phyloP scores from a whole-genome alignment of 2,797 vertebrate genomes.

The Glyptemys insculpta region DNA sequence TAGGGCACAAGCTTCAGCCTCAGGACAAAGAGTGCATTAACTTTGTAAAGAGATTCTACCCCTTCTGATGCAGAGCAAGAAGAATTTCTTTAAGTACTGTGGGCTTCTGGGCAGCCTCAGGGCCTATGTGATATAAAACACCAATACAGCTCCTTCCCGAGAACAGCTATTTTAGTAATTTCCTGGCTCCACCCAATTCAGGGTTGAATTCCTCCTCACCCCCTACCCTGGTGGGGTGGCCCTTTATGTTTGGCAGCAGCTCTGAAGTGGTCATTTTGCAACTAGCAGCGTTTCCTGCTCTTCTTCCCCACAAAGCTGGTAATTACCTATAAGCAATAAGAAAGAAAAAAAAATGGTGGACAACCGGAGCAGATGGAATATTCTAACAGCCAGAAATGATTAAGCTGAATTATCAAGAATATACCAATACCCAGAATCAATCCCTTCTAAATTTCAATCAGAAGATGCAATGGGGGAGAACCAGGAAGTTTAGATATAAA shows the following conservation, averaged over 20 bases:
- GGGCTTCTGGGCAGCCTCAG: neutral
- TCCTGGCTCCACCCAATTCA: neutral
- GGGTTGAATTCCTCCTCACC: neutral
- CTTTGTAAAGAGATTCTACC: neutral
- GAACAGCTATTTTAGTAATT: neutral
- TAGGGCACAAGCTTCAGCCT: neutral
- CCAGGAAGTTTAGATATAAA: neutral
- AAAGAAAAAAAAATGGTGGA: neutral
- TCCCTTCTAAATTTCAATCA: neutral
- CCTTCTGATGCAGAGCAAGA: neutral
- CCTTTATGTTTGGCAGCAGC: neutral
- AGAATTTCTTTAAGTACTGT: neutral
- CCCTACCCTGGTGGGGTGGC: neutral
- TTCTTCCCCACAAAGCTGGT: neutral
- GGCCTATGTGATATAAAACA: neutral
- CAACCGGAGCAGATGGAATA: rapidly evolving
- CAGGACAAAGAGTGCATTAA: neutral
- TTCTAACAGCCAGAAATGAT: neutral
- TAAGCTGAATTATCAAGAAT: neutral
- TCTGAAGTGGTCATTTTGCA: neutral
- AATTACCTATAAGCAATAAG: neutral
- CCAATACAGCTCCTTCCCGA: neutral
- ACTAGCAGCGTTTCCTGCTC: neutral
- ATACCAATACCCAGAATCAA: neutral
- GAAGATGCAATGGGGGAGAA: neutral